phyloP scores from a whole-genome alignment of 2,113 vertebrate genomes.

The Numenius arquata region DNA sequence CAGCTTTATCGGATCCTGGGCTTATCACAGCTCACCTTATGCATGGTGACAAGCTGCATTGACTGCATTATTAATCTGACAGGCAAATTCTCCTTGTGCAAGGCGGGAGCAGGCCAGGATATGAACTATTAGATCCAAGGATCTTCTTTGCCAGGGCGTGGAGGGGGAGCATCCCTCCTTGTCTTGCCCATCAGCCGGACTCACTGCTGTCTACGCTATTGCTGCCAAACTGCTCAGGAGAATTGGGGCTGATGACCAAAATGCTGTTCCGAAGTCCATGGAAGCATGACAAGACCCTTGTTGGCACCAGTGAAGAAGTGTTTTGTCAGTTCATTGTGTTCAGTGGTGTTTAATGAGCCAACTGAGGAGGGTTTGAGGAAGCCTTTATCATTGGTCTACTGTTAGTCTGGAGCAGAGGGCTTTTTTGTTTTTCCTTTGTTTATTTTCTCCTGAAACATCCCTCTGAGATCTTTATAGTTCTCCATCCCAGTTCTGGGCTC shows the following conservation, averaged over 20 bases:
- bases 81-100: neutral
- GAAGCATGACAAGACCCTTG: neutral
- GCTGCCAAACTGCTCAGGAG: neutral
- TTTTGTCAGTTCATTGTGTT: neutral
- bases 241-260: neutral
- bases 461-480: neutral
- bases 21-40: conserved; percentile 10
- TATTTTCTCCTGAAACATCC: neutral
- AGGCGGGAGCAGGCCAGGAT: neutral
- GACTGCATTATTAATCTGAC: neutral
- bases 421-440: neutral
- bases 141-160: neutral
- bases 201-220: neutral
- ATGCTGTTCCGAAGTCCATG: neutral
- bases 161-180: neutral
- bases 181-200: neutral
- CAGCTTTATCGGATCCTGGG: neutral
- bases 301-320: neutral
- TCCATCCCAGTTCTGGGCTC: neutral
- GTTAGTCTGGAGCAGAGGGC: neutral
- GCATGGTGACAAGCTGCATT: neutral
- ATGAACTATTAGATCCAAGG: neutral
- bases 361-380: neutral
- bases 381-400: neutral
- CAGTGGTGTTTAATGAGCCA: neutral